Evolutionary conservation across 2,888 invertebrate species (phyloP), one percentile per base, ranked within the genome.

Genomic region (Ormyrus thymus): DNA sequence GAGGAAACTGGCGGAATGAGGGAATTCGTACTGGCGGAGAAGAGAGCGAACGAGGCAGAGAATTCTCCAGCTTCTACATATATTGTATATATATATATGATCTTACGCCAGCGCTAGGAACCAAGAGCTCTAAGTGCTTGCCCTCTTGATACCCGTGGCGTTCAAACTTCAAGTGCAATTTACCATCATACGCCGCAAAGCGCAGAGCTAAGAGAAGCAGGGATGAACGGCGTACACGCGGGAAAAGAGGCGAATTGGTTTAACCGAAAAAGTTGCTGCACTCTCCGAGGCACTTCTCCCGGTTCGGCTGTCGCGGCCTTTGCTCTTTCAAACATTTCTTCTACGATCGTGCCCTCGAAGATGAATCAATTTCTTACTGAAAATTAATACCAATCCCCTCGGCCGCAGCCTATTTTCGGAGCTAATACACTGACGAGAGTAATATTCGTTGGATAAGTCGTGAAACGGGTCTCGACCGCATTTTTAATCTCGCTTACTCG

Each of bases 261-360:
- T 56, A 56, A 56, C 56, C 56, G 56, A 56, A 56, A 56, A 56
- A 56, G 56, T 56, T 56, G 56, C 15, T 56, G 56, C n/a, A 56
- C 8, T 15, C n/a, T 7, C 3, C 29, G 29, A 29, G 3, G 3
- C 29, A 29, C 4, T 29, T 4, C 29, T 29, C 29, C 0, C 29
- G 29, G 29, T 29, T 29, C 29, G 4, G 3, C 29, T 29, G 29
- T 29, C 29, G 29, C 29, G 29, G 29, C 29, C 29, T 29, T 29
- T 29, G 29, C 29, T 29, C 3, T 29, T 29, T 29, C 29, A 29
- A 29, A 4, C 29, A 29, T 29, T 29, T 29, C 29, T 29, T 29
- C 3, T 4, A 29, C 4, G 29, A n/a, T 29, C 29, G 29, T 29
- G 0, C 29, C 29, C 3, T 29, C 29, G 29, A 29, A 29, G 4